Evolutionary conservation across 2,113 vertebrate species (phyloP), one percentile per base, ranked within the genome.

Genomic region (Colaptes auratus): DNA sequence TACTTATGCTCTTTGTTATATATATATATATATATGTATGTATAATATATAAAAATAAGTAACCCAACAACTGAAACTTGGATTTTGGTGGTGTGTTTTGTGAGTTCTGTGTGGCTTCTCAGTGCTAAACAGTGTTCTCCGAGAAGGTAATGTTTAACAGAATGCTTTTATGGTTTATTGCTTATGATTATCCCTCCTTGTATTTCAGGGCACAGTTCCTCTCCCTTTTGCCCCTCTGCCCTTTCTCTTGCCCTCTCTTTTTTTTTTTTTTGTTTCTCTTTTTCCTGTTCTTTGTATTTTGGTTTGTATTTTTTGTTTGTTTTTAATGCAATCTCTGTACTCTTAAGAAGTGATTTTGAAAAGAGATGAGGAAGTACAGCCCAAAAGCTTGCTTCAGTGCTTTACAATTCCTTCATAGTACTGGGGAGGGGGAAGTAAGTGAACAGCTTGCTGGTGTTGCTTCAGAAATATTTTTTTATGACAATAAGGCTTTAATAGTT

Each of bases 101-200:
- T 77, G 30, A 73, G 28, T 85, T 88, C 82, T 72, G 39, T 81
- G 48, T 86, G 46, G 55, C 44, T 78, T 92, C 31, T 76, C 15
- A 25, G 60, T 48, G 50, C 80, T 81, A 11, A 82, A 17, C 35
- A 35, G 58, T 18, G 19, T 58, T 60, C 16, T 79, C 42, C 87
- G 21, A 4, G 58, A 82, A 93, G 86, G 90, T 95, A 73, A 92
- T 69, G 33, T 92, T 90, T 96, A 96, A 96, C 76, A 81, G 89
- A 76, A 61, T 39, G 69, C n/a, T 90, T 93, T 90, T 71, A 67
- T 88, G 79, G 85, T 66, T 93, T 90, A 50, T 44, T 86, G 55
- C 25, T 15, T 79, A 17, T 48, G 33, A 56, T 94, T 53, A 27
- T 78, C 55, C 58, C n/a, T 89, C 35, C 86, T 31, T 82, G 81